These are phyloP conservation scores for Elaphurus davidianus DNA, from an alignment of 2,113 vertebrate species.

Conservation along the genomic window DNA sequence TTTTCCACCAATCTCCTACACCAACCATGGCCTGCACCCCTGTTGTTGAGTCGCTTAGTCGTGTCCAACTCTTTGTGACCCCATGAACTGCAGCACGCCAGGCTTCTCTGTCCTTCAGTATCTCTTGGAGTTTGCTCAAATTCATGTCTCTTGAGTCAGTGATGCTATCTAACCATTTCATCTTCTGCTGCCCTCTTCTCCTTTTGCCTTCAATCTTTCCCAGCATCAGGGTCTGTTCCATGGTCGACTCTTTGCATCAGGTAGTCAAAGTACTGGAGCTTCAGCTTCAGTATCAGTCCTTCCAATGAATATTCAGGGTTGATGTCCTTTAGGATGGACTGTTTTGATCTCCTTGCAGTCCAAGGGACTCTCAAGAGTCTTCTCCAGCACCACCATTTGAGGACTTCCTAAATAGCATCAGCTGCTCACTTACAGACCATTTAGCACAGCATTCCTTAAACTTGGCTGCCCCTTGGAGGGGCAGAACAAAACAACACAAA, in stretches of 20 bases:
- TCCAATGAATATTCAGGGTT: background rate
- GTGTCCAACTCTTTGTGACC: background rate
- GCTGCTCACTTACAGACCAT: background rate
- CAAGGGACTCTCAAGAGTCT: background rate
- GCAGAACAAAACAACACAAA: background rate
- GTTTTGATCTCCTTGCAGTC: background rate
- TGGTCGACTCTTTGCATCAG: background rate
- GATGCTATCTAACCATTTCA: background rate
- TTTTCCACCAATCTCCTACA: background rate
- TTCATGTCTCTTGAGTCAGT: background rate
- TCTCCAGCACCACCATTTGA: background rate
- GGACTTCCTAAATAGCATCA: background rate
- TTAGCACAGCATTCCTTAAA: background rate
- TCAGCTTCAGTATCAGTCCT: background rate
- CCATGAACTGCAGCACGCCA: background rate
- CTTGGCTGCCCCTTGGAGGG: background rate
- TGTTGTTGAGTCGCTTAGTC: background rate
- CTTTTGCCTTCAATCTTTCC: background rate
- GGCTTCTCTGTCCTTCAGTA: background rate
- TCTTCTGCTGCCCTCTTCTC: background rate
- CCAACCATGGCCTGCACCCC: background rate
- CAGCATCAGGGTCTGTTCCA: background rate
- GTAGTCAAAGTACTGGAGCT: background rate
- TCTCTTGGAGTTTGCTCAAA: background rate
- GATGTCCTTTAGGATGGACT: background rate